A percentile compares a stretch with the other conserved stretches of the same genome.
Evolutionary conservation across 2,113 vertebrate species (phyloP).

Genomic region (Anseranas semipalmata): DNA sequence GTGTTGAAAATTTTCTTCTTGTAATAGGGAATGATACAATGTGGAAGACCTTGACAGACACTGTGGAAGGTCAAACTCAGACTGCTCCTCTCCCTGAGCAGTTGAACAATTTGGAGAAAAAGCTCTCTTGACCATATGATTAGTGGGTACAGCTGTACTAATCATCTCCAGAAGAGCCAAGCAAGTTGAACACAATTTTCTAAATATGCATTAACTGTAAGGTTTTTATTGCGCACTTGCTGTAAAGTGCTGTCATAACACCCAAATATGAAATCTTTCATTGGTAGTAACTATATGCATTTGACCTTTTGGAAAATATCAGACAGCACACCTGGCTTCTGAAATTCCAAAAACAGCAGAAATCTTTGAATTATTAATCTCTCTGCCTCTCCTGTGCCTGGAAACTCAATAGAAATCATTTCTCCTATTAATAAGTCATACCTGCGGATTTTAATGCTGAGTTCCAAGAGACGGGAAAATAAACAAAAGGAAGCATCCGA

Average conservation of each 20-base stretch:
- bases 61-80: neutral
- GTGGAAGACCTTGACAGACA: neutral
- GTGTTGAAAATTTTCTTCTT: neutral
- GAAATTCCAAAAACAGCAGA: neutral
- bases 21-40: neutral
- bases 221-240: slow-evolving; percentile 1
- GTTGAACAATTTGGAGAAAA: neutral
- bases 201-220: neutral
- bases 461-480: neutral
- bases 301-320: slow-evolving; percentile 43
- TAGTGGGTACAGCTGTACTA: neutral
- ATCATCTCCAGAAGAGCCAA: neutral
- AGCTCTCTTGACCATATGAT: neutral
- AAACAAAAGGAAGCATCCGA: neutral
- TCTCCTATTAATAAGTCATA: neutral
- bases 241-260: neutral
- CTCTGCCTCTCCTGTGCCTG: neutral
- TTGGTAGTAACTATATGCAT: neutral
- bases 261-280: neutral
- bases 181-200: neutral
- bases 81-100: neutral
- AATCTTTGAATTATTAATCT: neutral
- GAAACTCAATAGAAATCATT: neutral
- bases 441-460: neutral
- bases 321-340: neutral